Percentiles rank a stretch among this genome's conserved stretches.
Evolutionary conservation across 2,797 vertebrate species (phyloP).

Genomic region (Anguilla pacifica): DNA sequence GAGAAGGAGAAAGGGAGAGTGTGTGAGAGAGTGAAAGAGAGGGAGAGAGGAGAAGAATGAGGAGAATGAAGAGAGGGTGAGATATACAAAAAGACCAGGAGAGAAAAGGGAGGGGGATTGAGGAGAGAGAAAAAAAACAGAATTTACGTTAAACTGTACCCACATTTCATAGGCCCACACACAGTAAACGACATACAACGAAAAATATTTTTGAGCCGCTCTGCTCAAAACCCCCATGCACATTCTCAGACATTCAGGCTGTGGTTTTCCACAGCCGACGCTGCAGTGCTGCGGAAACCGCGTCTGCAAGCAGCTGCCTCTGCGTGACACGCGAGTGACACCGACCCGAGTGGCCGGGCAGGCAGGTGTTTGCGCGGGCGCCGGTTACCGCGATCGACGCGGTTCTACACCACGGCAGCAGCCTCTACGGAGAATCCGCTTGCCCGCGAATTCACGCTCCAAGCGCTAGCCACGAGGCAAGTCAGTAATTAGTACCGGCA

Average conservation of each 20-base stretch:
- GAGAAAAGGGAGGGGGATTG: background rate
- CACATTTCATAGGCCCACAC: background rate
- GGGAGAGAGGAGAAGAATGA: constrained; percentile 24
- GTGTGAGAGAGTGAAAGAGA: background rate
- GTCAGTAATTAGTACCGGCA: constrained; percentile 63
- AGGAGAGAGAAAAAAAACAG: constrained; percentile 19
- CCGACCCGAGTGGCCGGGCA: background rate
- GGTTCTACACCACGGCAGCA: constrained; percentile 32
- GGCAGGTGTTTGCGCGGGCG: constrained; percentile 43
- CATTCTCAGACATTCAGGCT: background rate
- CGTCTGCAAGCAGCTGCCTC: background rate
- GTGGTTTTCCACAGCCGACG: background rate
- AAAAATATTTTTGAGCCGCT: background rate
- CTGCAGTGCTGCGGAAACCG: background rate
- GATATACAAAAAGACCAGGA: constrained; percentile 25
- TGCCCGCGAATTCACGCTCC: constrained; percentile 44
- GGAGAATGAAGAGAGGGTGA: background rate
- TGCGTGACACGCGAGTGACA: background rate
- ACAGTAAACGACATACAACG: background rate
- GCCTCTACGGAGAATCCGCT: constrained; percentile 43
- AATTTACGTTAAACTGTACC: background rate
- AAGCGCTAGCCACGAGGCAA: constrained; percentile 51
- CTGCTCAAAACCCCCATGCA: background rate
- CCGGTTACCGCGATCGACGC: constrained; percentile 46
- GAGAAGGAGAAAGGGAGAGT: constrained; percentile 81